Base-by-base conservation (phyloP, 2,113 vertebrate genomes). In the Jaculus jaculus region DNA sequence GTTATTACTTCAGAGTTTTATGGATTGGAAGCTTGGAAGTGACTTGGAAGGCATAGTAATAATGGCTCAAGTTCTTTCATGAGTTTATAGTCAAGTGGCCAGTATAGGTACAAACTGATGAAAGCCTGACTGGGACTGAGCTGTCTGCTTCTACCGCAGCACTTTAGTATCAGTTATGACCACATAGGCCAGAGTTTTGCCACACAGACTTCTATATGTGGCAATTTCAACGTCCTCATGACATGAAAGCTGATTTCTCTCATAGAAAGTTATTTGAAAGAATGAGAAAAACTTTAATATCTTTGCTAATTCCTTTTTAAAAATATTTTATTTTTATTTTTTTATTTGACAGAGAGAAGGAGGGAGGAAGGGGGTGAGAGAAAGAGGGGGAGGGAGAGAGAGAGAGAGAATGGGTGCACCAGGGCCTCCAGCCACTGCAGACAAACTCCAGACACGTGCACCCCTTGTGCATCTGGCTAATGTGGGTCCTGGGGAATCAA, bases 181-280 rank as follows among this genome's bases (percentile, higher is more conserved):
- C 60, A 88, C 30, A 30, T 75, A 32, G 32, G 28, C 39, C 84
- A 21, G n/a, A 65, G 91, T 18, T 66, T 79, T 80, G 66, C 5
- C 23, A 82, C 28, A 77, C 21, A 72, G 54, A 17, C 54, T 34
- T 65, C 23, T 83, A 13, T 28, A n/a, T 8, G 42, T 28, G 17
- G 18, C 28, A 87, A 6, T 73, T n/a, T 78, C 77, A 74, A 73
- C 84, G 24, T 26, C 23, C 39, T 87, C 37, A 61, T n/a, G 54
- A 69, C 37, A 83, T 73, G 66, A n/a, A 7, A 37, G 30, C 84
- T 84, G 20, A 37, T 34, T 80, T 93, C 47, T 73, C 61, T 93
- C 60, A 90, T 58, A 89, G 61, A 84, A 79, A 93, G 78, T 69
- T 30, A 90, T 28, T 58, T 75, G 75, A 90, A 75, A 84, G 12